Conservation (phyloP, 2,888 invertebrate species). For the Amphimallon solstitiale region DNA sequence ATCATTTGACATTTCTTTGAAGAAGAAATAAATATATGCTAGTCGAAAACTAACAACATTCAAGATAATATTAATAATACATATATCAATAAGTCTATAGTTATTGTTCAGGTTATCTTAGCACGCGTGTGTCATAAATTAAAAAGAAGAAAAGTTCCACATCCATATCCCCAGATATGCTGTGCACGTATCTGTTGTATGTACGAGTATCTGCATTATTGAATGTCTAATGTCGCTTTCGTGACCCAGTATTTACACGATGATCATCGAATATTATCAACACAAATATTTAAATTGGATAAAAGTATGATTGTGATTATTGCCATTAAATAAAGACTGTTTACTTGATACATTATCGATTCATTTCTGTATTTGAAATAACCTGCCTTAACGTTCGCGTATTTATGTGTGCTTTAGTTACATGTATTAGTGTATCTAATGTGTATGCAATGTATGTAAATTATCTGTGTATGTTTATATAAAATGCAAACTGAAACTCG, state of each 20-base stretch:
- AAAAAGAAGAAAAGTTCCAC: too few relatives aligned
- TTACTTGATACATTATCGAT: conserved; percentile 3
- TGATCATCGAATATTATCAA: conserved; percentile 11
- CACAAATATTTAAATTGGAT: conserved; percentile 22
- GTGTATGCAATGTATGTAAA: neutral
- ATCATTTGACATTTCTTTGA: too few relatives aligned
- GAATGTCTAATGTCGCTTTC: neutral
- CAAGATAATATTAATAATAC: too few relatives aligned
- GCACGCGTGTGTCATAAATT: too few relatives aligned
- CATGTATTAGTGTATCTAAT: conserved; percentile 1
- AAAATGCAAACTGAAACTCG: conserved; percentile 3
- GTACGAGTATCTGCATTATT: neutral
- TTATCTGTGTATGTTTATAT: neutral
- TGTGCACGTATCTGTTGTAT: too few relatives aligned
- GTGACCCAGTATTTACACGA: conserved; percentile 23
- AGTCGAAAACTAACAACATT: too few relatives aligned
- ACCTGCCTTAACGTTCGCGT: conserved; percentile 17
- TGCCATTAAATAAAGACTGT: neutral
- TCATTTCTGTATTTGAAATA: conserved; percentile 7
- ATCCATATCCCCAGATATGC: too few relatives aligned
- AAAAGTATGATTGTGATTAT: conserved; percentile 15
- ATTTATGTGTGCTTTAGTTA: too few relatives aligned
- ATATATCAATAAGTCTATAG: too few relatives aligned
- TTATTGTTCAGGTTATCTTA: too few relatives aligned
- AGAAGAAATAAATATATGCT: too few relatives aligned